Base-by-base conservation (phyloP, 2,113 vertebrate genomes). In the Tylochromis polylepis region DNA sequence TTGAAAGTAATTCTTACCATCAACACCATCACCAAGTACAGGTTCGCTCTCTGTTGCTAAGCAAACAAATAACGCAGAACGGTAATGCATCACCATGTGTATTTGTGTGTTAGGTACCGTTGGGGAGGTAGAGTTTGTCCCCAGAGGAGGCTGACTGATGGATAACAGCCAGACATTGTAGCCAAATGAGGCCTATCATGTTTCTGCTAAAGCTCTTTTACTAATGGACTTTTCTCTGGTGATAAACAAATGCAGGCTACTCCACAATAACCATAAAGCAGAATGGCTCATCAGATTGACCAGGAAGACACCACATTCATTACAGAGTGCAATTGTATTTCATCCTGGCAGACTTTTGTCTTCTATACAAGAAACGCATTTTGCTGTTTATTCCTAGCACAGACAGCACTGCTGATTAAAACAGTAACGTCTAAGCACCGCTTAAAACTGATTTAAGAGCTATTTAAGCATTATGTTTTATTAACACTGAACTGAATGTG, bases 141-240 rank as follows among this genome's bases (percentile, higher is more conserved):
- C 83, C 24, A 43, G 82, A 85, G 83, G 79, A 93, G 62, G 72
- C 84, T 46, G 88, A 85, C 58, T 85, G 91, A 91, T 88, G 83
- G 87, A 83, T 86, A 59, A 75, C 81, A 86, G 89, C 86, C 87
- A 90, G 84, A 85, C 82, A 34, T 16, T 60, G 85, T 8, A 67
- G 58, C 83, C 53, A 38, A 84, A 53, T 29, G 87, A 89, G 75
- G 82, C 89, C 87, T 87, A 83, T 93, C 87, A 56, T 82, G 87
- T 94, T 94, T 91, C 93, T 88, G 72, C 79, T 82, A 1, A 78
- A 80, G 88, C 89, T 92, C 85, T 91, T 56, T n/a, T 57, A 8
- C 85, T 84, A 90, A 89, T 85, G 72, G 85, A 75, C 79, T 81
- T 18, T 24, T 16, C 49, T 79, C 56, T n/a, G 1, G 16, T 55